Conservation (phyloP, 2,888 invertebrate species). For the Cremastinae sp. region DNA sequence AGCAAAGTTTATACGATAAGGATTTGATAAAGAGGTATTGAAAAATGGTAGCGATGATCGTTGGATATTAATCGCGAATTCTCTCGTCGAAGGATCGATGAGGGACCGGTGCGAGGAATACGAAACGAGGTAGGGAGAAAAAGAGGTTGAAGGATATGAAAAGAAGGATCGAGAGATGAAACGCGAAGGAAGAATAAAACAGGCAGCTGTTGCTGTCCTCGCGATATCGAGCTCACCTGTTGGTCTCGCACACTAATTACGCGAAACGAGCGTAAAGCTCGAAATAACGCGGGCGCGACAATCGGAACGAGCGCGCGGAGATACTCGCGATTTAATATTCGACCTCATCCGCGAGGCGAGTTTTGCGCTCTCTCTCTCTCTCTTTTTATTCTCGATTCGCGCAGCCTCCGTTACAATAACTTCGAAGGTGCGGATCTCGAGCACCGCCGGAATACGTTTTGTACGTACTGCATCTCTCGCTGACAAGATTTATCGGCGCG, state of each 20-base stretch:
- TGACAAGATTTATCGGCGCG: constrained; percentile 72
- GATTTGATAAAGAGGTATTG: too few species aligned
- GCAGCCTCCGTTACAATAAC: constrained; percentile 3
- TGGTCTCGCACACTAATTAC: constrained; percentile 74
- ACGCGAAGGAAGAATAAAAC: constrained; percentile 26
- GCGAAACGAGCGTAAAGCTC: constrained; percentile 68
- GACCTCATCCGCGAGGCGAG: background rate
- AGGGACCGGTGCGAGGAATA: constrained; percentile 39
- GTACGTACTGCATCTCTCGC: constrained; percentile 40
- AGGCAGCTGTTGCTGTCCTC: constrained; percentile 70
- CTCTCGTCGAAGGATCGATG: constrained; percentile 27
- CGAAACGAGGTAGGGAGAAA: constrained; percentile 29
- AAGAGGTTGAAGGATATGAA: constrained; percentile 1
- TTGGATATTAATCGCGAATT: background rate
- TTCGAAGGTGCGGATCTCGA: constrained; percentile 51
- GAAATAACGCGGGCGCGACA: constrained; percentile 5
- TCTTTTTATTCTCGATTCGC: constrained; percentile 1
- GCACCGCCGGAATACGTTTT: constrained; percentile 53
- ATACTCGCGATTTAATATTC: background rate
- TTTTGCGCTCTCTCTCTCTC: too few species aligned
- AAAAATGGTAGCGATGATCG: too few species aligned
- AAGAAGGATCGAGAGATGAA: constrained; percentile 24
- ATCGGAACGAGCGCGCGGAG: too few species aligned
- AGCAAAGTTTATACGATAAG: too few species aligned
- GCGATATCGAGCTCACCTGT: constrained; percentile 70